Percentiles rank a stretch among this genome's conserved stretches.
Evolutionary conservation across 1,140 invertebrate genomes (phyloP).

Genomic region (Drosophila pseudoananassae): DNA sequence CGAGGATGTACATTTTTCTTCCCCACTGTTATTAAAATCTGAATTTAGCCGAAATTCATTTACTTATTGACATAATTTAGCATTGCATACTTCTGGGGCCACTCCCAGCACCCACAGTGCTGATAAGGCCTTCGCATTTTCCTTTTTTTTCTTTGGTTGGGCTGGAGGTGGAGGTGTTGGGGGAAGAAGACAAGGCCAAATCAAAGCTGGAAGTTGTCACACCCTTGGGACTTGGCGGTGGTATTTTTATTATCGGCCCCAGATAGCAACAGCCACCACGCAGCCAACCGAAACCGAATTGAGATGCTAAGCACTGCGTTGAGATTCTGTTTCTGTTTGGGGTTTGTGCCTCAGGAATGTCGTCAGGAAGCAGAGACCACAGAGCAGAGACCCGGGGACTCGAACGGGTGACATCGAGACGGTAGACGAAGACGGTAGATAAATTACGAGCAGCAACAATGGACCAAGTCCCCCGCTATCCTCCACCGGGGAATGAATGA

Average conservation of each 20-base stretch:
- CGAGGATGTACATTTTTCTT: slow-evolving; percentile 9
- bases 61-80: slow-evolving; percentile 72
- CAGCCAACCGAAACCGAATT: slow-evolving; percentile 50
- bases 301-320: slow-evolving; percentile 67
- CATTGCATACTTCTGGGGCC: slow-evolving; percentile 37
- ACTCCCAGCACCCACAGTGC: slow-evolving; percentile 14
- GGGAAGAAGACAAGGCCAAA: slow-evolving; percentile 39
- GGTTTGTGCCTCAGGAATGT: slow-evolving; percentile 25
- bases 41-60: slow-evolving; percentile 71
- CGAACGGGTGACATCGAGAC: slow-evolving; percentile 37
- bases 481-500: slow-evolving; percentile 41
- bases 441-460: slow-evolving; percentile 68
- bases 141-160: background rate
- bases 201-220: slow-evolving; percentile 68
- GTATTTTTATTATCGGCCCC: slow-evolving; percentile 67
- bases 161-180: background rate
- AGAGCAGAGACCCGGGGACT: slow-evolving; percentile 1
- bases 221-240: slow-evolving; percentile 61
- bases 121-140: slow-evolving; percentile 43
- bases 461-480: slow-evolving; percentile 5
- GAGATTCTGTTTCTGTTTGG: slow-evolving; percentile 35
- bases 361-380: slow-evolving; percentile 16
- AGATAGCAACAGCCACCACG: slow-evolving; percentile 29
- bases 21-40: slow-evolving; percentile 50
- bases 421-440: slow-evolving; percentile 63